phyloP scores from a whole-genome alignment of 2,888 invertebrate genomes.

The Ochlodes sylvanus region DNA sequence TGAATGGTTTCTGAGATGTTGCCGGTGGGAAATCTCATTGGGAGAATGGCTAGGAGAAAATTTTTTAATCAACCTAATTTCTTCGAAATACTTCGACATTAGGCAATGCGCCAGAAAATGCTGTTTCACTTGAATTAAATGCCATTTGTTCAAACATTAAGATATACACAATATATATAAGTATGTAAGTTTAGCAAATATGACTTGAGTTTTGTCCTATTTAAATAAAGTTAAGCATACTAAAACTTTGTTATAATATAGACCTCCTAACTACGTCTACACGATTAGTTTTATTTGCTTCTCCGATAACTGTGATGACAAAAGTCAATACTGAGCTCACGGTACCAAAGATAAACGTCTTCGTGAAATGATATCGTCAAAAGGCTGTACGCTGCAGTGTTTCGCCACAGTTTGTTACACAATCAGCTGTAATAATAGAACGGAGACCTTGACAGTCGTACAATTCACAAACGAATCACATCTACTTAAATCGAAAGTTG shows the following conservation, averaged over 20 bases:
- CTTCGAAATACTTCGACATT: too few species aligned
- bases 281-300: conserved; percentile 6
- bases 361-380: not conserved
- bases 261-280: not conserved
- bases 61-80: too few species aligned
- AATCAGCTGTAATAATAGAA: conserved; percentile 4
- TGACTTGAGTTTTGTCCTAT: not conserved
- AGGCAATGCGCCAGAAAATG: too few species aligned
- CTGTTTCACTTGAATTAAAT: too few species aligned
- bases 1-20: too few species aligned
- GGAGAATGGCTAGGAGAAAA: too few species aligned
- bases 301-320: not conserved
- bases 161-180: too few species aligned
- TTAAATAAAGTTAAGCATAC: not conserved
- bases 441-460: conserved; percentile 5
- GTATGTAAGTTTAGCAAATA: too few species aligned
- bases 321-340: not conserved
- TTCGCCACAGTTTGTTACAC: not conserved
- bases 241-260: not conserved
- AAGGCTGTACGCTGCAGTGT: not conserved
- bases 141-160: too few species aligned
- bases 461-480: conserved; percentile 5
- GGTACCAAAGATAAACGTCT: not conserved
- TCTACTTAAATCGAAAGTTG: conserved; percentile 2
- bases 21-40: too few species aligned